A percentile compares a stretch with the other conserved stretches of the same genome.
phyloP scores from a whole-genome alignment of 2,797 vertebrate genomes.

The Lagorchestes hirsutus region DNA sequence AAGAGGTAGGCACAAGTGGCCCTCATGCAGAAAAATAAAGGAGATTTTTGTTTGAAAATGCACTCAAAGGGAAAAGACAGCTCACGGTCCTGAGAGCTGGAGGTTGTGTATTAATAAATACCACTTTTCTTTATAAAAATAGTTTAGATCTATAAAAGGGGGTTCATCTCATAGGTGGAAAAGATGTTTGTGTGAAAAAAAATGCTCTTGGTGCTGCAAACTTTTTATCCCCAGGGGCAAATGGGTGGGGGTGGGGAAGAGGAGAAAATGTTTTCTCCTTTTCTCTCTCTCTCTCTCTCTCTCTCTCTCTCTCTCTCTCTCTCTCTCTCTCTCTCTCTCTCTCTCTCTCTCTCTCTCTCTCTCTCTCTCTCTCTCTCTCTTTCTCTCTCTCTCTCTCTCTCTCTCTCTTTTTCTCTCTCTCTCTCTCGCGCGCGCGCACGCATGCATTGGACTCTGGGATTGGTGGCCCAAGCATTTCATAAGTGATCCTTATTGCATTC shows the following conservation, averaged over 20 bases:
- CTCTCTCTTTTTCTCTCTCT: background rate
- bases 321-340: background rate
- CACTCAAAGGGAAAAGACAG: constrained; percentile 84
- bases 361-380: background rate
- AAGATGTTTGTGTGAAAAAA: constrained; percentile 76
- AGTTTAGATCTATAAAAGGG: constrained; percentile 86
- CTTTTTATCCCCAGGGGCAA: background rate
- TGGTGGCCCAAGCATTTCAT: background rate
- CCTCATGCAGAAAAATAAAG: constrained; percentile 83
- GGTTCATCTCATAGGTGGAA: constrained; percentile 79
- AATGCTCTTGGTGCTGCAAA: constrained; percentile 54
- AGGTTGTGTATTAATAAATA: constrained; percentile 84
- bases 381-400: background rate
- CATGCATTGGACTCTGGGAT: background rate
- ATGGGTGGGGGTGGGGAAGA: background rate
- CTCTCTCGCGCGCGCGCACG: too few species aligned
- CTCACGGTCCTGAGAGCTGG: constrained; percentile 81
- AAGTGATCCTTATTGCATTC: background rate
- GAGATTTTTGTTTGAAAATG: constrained; percentile 72
- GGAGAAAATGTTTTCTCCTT: background rate
- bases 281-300: background rate
- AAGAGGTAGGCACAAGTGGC: constrained; percentile 82
- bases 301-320: background rate
- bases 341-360: background rate
- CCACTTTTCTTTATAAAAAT: constrained; percentile 87